phyloP scores from a whole-genome alignment of 2,797 vertebrate species.

The Balearica regulorum region DNA sequence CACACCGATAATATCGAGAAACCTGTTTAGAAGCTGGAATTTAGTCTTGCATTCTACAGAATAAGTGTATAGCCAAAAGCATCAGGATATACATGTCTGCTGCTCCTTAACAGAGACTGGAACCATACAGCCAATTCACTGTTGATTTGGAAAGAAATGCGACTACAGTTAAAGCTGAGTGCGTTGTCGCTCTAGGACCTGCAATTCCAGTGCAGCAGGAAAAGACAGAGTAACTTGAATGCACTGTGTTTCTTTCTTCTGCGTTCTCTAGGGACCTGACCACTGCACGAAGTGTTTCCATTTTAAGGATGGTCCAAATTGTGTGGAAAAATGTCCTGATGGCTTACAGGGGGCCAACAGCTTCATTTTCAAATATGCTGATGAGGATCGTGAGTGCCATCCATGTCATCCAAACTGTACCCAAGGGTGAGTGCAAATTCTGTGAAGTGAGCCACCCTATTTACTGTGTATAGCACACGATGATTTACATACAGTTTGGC shows the following conservation, averaged over 20 bases:
- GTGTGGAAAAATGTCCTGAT: slow-evolving; percentile 95
- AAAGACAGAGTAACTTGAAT: background rate
- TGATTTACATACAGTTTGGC: accelerated
- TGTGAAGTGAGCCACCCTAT: background rate
- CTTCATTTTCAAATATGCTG: slow-evolving; percentile 96
- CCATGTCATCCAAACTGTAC: slow-evolving; percentile 95
- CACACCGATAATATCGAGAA: background rate
- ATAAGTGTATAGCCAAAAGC: background rate
- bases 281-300: slow-evolving; percentile 92
- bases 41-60: background rate
- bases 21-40: background rate
- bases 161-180: background rate
- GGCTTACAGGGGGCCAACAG: slow-evolving; percentile 92
- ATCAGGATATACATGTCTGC: background rate
- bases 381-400: slow-evolving; percentile 92
- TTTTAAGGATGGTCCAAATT: slow-evolving; percentile 97
- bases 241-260: background rate
- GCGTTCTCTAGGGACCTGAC: slow-evolving; percentile 84
- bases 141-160: background rate
- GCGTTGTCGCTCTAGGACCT: background rate
- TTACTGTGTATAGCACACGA: accelerated
- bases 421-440: slow-evolving; percentile 84
- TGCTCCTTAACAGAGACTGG: background rate
- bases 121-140: background rate
- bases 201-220: background rate